Evolutionary conservation across 2,888 invertebrate species (phyloP).

Genomic region (Ectemnius continuus): DNA sequence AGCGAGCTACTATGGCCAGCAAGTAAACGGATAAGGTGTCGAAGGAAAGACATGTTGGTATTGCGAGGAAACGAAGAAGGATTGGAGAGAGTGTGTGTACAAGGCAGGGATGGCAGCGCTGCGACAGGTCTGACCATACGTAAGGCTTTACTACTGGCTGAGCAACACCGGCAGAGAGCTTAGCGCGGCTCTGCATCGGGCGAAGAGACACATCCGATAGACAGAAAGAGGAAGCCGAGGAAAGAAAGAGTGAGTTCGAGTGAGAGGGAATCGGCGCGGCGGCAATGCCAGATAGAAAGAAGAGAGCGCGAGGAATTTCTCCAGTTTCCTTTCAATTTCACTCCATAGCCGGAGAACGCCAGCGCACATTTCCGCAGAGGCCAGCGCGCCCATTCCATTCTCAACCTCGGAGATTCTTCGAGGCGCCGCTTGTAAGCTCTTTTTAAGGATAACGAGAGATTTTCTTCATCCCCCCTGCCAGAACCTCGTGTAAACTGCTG

Average conservation of each 20-base stretch:
- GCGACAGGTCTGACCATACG: slow-evolving; percentile 43
- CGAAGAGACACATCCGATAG: neutral
- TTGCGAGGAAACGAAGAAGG: neutral
- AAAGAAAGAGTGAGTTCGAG: neutral
- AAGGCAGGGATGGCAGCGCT: neutral
- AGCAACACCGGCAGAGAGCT: slow-evolving; percentile 45
- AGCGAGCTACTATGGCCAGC: too few species aligned
- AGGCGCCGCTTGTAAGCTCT: slow-evolving; percentile 16
- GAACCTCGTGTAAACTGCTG: slow-evolving; percentile 37
- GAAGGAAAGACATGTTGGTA: neutral
- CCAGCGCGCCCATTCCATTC: slow-evolving; percentile 8
- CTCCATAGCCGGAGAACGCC: slow-evolving; percentile 33
- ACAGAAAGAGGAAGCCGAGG: slow-evolving; percentile 10
- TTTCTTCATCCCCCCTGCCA: slow-evolving; percentile 29
- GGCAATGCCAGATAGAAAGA: neutral
- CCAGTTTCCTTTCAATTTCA: slow-evolving; percentile 62
- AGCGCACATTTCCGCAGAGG: slow-evolving; percentile 16
- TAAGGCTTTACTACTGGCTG: slow-evolving; percentile 45
- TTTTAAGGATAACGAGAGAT: slow-evolving; percentile 52
- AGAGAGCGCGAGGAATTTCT: slow-evolving; percentile 31
- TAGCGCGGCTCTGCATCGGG: slow-evolving; percentile 27
- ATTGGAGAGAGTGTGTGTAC: neutral
- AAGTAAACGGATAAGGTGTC: too few species aligned
- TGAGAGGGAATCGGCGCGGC: neutral
- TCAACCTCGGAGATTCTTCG: slow-evolving; percentile 28